Percentiles rank a stretch among this genome's conserved stretches.
phyloP scores from a whole-genome alignment of 2,113 vertebrate species.

The Lanius ludovicianus region DNA sequence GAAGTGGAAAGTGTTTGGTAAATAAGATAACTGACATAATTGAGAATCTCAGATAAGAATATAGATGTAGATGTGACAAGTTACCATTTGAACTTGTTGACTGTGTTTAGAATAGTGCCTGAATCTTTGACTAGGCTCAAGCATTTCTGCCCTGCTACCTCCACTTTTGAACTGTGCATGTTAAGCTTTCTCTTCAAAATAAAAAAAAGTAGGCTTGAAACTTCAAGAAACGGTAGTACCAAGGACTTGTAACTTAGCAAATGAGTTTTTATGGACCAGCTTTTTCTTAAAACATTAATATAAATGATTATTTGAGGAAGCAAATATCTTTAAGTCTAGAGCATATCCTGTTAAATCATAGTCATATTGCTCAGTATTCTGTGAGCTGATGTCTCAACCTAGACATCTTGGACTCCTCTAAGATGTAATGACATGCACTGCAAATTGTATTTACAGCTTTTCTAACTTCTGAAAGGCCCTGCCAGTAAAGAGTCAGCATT shows the following conservation, averaged over 20 bases:
- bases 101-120: background rate
- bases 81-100: background rate
- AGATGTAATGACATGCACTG: background rate
- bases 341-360: background rate
- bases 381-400: background rate
- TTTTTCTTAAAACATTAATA: background rate
- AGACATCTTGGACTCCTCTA: background rate
- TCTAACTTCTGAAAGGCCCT: background rate
- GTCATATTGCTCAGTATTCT: background rate
- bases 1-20: background rate
- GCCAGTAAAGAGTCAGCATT: background rate
- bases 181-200: constrained; percentile 1
- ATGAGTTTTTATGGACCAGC: background rate
- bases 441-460: background rate
- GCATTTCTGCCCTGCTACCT: constrained; percentile 44
- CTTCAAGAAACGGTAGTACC: background rate
- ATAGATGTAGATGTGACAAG: background rate
- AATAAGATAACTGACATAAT: background rate
- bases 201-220: background rate
- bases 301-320: background rate
- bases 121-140: background rate
- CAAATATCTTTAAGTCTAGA: background rate
- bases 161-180: background rate
- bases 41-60: background rate
- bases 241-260: background rate